These are phyloP conservation scores for Phainopepla nitens DNA, from an alignment of 2,113 vertebrate species.

Conservation along the genomic window DNA sequence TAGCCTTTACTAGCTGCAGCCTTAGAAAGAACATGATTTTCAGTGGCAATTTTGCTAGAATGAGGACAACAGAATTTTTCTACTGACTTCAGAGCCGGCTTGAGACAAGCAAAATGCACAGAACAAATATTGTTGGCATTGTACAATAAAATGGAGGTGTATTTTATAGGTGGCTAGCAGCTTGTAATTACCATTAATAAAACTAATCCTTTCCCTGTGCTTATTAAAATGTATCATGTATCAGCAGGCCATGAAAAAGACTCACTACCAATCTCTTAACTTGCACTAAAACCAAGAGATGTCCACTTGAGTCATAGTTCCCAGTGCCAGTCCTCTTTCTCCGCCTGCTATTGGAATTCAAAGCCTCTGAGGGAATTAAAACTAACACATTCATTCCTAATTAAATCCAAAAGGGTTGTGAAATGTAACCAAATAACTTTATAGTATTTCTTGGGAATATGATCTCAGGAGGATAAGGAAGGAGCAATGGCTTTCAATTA, in stretches of 20 bases:
- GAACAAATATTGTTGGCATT: slow-evolving; percentile 25
- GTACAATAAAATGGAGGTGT: slow-evolving; percentile 8
- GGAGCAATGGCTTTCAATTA: neutral
- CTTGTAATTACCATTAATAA: slow-evolving; percentile 53
- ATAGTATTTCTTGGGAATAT: slow-evolving; percentile 39
- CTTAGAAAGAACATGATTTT: neutral
- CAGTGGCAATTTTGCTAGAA: neutral
- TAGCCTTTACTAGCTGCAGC: neutral
- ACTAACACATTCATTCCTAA: slow-evolving; percentile 4
- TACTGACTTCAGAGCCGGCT: neutral
- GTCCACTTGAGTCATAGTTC: slow-evolving; percentile 38
- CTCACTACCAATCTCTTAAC: neutral
- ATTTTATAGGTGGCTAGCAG: slow-evolving; percentile 50
- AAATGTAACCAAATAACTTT: slow-evolving; percentile 42
- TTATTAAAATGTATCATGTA: slow-evolving; percentile 48
- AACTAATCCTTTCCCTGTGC: slow-evolving; percentile 48
- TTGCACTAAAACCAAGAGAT: neutral
- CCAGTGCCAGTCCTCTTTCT: slow-evolving; percentile 15
- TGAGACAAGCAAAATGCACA: neutral
- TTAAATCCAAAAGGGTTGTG: slow-evolving; percentile 57
- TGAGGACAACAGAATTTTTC: neutral
- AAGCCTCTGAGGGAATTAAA: slow-evolving; percentile 54
- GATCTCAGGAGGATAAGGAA: neutral
- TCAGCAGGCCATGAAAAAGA: neutral
- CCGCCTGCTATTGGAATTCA: neutral